Base-by-base conservation (phyloP, 1,140 invertebrate species). In the Drosophila cardini region DNA sequence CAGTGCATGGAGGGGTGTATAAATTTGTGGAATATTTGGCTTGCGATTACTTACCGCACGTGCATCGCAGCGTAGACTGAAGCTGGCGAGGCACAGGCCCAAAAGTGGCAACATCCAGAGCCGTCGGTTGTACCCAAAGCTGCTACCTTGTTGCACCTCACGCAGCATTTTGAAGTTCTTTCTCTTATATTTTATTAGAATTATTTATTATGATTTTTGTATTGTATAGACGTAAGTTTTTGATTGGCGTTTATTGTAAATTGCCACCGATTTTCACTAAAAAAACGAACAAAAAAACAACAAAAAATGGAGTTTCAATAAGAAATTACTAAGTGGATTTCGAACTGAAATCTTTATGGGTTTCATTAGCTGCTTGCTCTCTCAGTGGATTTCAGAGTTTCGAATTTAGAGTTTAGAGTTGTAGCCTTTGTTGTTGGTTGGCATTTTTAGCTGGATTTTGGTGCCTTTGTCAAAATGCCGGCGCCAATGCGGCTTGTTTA, bases 1-100 rank as follows among this genome's bases (percentile, higher is more conserved):
- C n/a, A 46, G 43, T 26, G 50, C 57, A 32, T 11, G 21, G 10
- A 21, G 7, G 18, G n/a, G 38, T 32, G 42, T 7, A 10, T 10
- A 7, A n/a, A 26, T 32, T n/a, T 45, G 40, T 34, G 36, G 67
- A 30, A 62, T 62, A 46, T 53, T 58, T 42, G 46, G 58, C 46
- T 53, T 45, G 46, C 57, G 10, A 2, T n/a, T 45, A 89, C 90
- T 91, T 76, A 91, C 90, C 81, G 90, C 90, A 86, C 90, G 77
- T 42, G 90, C 90, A 72, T 91, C 90, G 72, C 84, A 91, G 11
- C 72, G 81, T 21, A 80, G 42, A 40, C 64, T 72, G 2, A 80
- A 77, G 67, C 78, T 78, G 71, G 75, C 75, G 45, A 83, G 76
- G 78, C 76, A 80, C 40, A 91, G 48, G 64, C 86, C 90, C 74